A percentile compares a stretch with the other conserved stretches of the same genome.
These are phyloP conservation scores for Mystacides longicornis DNA, from an alignment of 2,888 invertebrate genomes.

Conservation along the genomic window DNA sequence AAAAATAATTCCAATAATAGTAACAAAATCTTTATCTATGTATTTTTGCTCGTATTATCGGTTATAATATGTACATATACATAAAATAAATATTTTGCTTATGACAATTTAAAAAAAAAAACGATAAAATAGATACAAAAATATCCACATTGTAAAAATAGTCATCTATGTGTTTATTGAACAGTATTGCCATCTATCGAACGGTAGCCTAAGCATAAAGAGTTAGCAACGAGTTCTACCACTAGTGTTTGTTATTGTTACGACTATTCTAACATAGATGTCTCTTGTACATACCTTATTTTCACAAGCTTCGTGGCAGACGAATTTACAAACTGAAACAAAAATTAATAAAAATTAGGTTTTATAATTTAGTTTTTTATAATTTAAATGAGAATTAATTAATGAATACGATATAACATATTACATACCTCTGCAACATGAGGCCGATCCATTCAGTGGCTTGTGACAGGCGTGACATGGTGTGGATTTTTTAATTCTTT, in stretches of 20 bases:
- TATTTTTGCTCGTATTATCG: too few relatives aligned
- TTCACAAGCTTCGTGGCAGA: conserved; percentile 71
- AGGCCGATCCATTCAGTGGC: conserved; percentile 65
- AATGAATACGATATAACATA: neutral
- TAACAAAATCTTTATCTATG: too few relatives aligned
- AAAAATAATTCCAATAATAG: too few relatives aligned
- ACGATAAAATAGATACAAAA: too few relatives aligned
- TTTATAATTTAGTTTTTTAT: neutral
- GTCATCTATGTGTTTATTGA: too few relatives aligned
- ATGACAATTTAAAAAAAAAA: too few relatives aligned
- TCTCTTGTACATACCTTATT: conserved; percentile 57
- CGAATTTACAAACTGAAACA: conserved; percentile 76
- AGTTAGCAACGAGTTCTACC: neutral
- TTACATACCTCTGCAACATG: conserved; percentile 63
- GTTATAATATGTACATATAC: too few relatives aligned
- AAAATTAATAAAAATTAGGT: conserved; percentile 27
- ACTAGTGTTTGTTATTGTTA: neutral
- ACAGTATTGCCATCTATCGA: neutral
- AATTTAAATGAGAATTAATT: neutral
- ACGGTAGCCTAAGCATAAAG: neutral
- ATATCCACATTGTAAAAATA: too few relatives aligned
- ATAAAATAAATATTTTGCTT: too few relatives aligned
- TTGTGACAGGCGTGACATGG: conserved; percentile 76
- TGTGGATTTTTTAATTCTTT: conserved; percentile 65
- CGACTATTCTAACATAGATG: neutral